A percentile compares a stretch with the other conserved stretches of the same genome.
Conservation (phyloP, 2,888 invertebrate species). For the Malachius bipustulatus region DNA sequence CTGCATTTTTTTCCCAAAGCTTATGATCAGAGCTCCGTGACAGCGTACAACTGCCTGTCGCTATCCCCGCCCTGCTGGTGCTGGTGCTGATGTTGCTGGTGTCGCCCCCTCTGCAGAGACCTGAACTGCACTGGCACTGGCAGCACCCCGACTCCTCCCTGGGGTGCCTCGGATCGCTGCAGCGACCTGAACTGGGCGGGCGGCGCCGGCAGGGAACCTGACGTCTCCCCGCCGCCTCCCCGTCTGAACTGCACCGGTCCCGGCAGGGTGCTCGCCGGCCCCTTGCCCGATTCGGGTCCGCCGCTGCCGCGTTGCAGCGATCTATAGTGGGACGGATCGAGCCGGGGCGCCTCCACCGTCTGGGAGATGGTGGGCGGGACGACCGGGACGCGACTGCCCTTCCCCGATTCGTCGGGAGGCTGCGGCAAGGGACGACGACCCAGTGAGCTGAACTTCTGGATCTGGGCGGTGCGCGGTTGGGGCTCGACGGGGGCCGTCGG, state of each 20-base stretch:
- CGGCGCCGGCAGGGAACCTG: no score
- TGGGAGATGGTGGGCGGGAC: constrained; percentile 33
- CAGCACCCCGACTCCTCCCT: no score
- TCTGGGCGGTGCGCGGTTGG: constrained; percentile 34
- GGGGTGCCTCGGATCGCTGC: constrained; percentile 34
- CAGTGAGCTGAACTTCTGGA: constrained; percentile 36
- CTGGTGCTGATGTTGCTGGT: constrained; percentile 24
- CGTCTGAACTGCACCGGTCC: constrained; percentile 10
- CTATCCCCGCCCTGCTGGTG: constrained; percentile 35
- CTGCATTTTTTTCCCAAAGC: constrained; percentile 34
- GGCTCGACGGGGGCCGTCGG: constrained; percentile 17
- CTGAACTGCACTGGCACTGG: constrained; percentile 34
- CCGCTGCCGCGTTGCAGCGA: constrained; percentile 39
- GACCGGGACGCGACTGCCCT: constrained; percentile 34
- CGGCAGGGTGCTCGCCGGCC: constrained; percentile 24
- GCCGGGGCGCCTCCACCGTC: constrained; percentile 29
- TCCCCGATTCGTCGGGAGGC: constrained; percentile 35
- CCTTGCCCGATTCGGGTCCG: constrained; percentile 36
- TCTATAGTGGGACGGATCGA: constrained; percentile 42
- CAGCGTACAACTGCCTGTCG: constrained; percentile 52
- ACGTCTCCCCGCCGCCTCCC: no score
- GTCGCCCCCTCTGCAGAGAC: constrained; percentile 41
- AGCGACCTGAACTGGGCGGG: no score
- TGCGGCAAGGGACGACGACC: constrained; percentile 37
- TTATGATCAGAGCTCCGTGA: constrained; percentile 52